phyloP scores from a whole-genome alignment of 2,797 vertebrate species.

The Agapornis canus region DNA sequence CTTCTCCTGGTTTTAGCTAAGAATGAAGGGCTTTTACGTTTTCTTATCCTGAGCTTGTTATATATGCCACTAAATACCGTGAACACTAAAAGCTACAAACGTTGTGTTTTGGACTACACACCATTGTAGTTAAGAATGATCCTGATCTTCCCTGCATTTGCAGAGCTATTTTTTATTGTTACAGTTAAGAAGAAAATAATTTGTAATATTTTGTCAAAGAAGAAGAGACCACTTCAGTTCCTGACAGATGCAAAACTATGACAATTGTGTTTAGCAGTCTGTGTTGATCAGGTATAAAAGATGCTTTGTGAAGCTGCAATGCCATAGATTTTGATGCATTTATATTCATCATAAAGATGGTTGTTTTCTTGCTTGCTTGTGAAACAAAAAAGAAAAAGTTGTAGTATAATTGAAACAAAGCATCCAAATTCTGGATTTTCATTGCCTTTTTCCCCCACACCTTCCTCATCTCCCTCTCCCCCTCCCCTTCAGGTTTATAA shows the following conservation, averaged over 20 bases:
- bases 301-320: background rate
- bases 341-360: background rate
- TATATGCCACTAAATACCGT: background rate
- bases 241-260: background rate
- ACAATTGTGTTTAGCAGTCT: background rate
- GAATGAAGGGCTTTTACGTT: background rate
- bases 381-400: background rate
- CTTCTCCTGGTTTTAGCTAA: background rate
- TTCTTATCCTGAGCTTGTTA: background rate
- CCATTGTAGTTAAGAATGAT: rapidly evolving
- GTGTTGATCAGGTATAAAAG: background rate
- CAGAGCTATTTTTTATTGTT: background rate
- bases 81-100: background rate
- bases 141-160: background rate
- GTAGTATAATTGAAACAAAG: background rate
- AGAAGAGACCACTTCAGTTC: background rate
- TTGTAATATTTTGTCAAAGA: background rate
- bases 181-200: background rate
- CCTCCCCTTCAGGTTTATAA: background rate
- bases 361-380: background rate
- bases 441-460: background rate
- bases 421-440: background rate
- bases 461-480: background rate
- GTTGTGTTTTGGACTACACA: background rate
- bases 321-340: background rate